Conservation (phyloP, 2,888 invertebrate species). For the Stenodema calcarata region DNA sequence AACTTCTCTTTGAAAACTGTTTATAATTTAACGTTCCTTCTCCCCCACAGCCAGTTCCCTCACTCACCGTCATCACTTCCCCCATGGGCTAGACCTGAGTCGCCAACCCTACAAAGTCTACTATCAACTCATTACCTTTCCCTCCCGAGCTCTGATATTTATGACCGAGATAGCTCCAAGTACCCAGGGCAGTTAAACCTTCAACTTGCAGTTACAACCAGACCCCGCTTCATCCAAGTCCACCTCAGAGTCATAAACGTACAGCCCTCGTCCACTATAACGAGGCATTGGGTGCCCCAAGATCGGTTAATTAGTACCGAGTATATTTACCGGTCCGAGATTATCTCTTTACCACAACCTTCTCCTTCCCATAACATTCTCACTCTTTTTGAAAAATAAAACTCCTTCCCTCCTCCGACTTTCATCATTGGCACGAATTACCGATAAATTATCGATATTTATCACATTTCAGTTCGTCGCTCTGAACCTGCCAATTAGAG, state of each 20-base stretch:
- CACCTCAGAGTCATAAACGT: background rate
- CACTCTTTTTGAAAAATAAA: background rate
- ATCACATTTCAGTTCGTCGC: conserved; percentile 15
- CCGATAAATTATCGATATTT: conserved; percentile 42
- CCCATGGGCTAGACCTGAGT: background rate
- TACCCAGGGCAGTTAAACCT: conserved; percentile 5
- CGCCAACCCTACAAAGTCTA: conserved; percentile 5
- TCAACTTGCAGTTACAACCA: conserved; percentile 17
- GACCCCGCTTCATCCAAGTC: background rate
- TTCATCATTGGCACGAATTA: conserved; percentile 31
- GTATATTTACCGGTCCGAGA: background rate
- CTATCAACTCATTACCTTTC: conserved; percentile 31
- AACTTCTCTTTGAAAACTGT: background rate
- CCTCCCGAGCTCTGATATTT: conserved; percentile 29
- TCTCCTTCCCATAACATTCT: background rate
- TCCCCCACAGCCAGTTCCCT: too few species aligned
- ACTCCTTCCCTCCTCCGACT: background rate
- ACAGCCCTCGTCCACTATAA: conserved; percentile 1
- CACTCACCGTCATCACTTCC: background rate
- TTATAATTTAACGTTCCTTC: background rate
- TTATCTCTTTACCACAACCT: background rate
- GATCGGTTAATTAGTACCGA: conserved; percentile 15
- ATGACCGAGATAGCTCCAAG: conserved; percentile 18
- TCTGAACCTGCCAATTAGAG: conserved; percentile 31
- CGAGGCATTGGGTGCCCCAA: background rate